Evolutionary conservation across 1,140 invertebrate species (phyloP).

Genomic region (Stegodyphus dumicola): DNA sequence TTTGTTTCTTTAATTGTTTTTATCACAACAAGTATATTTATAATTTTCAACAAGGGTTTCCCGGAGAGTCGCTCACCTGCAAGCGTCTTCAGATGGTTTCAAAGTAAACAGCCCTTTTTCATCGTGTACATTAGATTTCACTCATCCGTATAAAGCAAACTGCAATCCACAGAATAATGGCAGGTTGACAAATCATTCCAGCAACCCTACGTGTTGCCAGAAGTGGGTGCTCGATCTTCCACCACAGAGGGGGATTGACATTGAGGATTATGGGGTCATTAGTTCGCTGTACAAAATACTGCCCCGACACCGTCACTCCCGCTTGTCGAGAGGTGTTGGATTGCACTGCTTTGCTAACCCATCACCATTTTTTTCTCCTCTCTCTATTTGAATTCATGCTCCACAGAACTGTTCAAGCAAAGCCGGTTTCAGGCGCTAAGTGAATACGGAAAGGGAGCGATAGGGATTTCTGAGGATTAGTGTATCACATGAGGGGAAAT

Average conservation of each 20-base stretch:
- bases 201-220: background rate
- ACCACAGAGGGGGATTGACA: conserved; percentile 12
- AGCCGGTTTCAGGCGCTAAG: background rate
- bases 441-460: background rate
- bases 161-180: no score
- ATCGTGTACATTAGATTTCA: no score
- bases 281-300: background rate
- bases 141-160: no score
- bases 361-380: background rate
- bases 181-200: background rate
- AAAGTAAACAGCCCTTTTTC: no score
- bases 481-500: background rate
- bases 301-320: background rate
- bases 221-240: conserved; percentile 1
- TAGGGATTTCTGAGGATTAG: background rate
- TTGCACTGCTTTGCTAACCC: background rate
- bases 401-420: no score
- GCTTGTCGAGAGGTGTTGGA: background rate
- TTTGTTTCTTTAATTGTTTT: no score
- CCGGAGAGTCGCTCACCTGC: no score
- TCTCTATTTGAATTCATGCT: background rate
- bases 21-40: no score
- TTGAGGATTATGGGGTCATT: conserved; percentile 41
- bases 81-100: no score
- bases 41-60: no score